Base-by-base conservation (phyloP, 1,140 invertebrate genomes). In the Meteorus sp. region DNA sequence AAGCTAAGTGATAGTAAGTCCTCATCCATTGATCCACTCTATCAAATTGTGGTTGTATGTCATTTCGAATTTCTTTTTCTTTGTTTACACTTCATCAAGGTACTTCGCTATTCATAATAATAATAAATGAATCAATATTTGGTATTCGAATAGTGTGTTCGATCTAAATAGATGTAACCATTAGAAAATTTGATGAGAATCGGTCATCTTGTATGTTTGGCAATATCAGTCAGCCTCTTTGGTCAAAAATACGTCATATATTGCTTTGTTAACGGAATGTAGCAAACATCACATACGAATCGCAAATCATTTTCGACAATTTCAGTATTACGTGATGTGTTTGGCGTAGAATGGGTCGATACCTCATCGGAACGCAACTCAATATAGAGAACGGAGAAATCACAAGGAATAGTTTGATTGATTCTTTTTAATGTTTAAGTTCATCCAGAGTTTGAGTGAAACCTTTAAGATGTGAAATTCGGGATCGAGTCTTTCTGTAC, bases 171-270 rank as follows among this genome's bases (percentile, higher is more conserved):
- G 23, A 27, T 44, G 27, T 13, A 51, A 17, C 13, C 43, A 20
- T 43, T 51, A 13, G 9, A 20, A 47, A 35, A 47, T 22, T 43
- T 53, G 17, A 41, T 67, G 39, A 61, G 65, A 72, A 66, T 67
- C 60, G 70, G 72, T 39, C 37, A 41, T 43, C 15, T 51, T 63
- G 64, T 66, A n/a, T n/a, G n/a, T 80, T 80, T 80, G 77, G 78
- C 77, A 80, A 78, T 79, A 71, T 70, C 73, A 68, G 67, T 80
- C 78, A 80, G 76, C 76, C 78, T 80, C 76, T 75, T 78, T 70
- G 68, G 67, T 77, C 74, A 58, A 62, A 59, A 69, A 65, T 68
- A 64, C 64, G 35, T 19, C 7, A 68, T 60, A 47, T 67, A 65
- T 63, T 61, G 50, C 20, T 59, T 29, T 15, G 19, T 54, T 56